Conservation (phyloP, 1,140 invertebrate genomes). For the Bombus cullumanus region DNA sequence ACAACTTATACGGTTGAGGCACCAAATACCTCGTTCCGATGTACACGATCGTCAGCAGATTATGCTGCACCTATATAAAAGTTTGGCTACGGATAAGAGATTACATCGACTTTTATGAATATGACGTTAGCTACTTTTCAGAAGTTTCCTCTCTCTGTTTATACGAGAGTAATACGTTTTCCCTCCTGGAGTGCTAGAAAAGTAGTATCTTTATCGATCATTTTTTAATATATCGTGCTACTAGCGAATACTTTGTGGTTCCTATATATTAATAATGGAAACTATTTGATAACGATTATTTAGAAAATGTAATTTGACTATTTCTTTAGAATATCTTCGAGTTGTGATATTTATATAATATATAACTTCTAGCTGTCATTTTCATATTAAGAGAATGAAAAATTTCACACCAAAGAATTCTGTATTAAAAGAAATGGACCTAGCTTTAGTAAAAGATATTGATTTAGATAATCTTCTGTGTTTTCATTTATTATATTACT, state of each 20-base stretch:
- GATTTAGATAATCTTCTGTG: too few species aligned
- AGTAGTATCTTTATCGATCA: background rate
- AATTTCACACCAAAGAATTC: too few species aligned
- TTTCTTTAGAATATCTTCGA: background rate
- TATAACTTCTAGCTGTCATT: too few species aligned
- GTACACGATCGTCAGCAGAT: slow-evolving; percentile 6
- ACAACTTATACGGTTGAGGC: background rate
- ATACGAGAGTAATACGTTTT: too few species aligned
- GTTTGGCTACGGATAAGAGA: slow-evolving; percentile 15
- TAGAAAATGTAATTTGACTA: background rate
- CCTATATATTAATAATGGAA: background rate
- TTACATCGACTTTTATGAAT: slow-evolving; percentile 14
- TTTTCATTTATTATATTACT: background rate
- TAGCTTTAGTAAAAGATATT: too few species aligned
- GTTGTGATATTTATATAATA: background rate
- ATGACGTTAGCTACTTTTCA: slow-evolving; percentile 12
- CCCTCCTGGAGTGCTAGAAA: background rate
- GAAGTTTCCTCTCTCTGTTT: background rate
- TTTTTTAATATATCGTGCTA: background rate
- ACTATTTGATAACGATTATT: background rate
- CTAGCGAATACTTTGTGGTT: background rate
- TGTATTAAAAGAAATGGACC: too few species aligned
- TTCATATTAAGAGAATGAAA: too few species aligned
- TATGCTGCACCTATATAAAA: background rate
- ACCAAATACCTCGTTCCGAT: slow-evolving; percentile 14